A percentile compares a stretch with the other conserved stretches of the same genome.
Evolutionary conservation across 2,113 vertebrate species (phyloP).

Genomic region (Spheniscus mendiculus): DNA sequence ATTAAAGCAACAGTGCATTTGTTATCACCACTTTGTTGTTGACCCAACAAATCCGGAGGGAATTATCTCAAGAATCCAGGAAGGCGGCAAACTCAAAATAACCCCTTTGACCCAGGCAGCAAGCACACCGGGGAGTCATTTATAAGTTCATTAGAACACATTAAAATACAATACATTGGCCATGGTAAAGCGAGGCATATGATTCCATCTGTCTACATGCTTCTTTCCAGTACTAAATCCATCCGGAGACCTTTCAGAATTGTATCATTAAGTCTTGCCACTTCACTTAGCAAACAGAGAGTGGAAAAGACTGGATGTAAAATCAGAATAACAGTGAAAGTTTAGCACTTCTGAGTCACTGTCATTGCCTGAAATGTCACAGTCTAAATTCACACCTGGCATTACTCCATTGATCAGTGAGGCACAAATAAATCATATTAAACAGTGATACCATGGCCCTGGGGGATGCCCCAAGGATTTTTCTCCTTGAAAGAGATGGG

Average conservation of each 20-base stretch:
- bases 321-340: constrained; percentile 30
- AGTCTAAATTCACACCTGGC: constrained; percentile 29
- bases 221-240: constrained; percentile 60
- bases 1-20: background rate
- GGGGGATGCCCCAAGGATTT: background rate
- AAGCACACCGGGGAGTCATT: constrained; percentile 27
- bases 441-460: background rate
- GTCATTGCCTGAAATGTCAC: constrained; percentile 44
- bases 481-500: background rate
- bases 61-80: constrained; percentile 16
- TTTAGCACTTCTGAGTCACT: constrained; percentile 21
- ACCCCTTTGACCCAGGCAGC: constrained; percentile 35
- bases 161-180: constrained; percentile 52
- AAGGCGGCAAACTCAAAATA: constrained; percentile 17
- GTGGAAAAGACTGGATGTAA: constrained; percentile 4
- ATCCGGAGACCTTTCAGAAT: constrained; percentile 56
- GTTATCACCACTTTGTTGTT: background rate
- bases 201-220: constrained; percentile 35
- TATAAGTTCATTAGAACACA: constrained; percentile 45
- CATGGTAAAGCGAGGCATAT: constrained; percentile 17
- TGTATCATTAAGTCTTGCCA: background rate
- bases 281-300: constrained; percentile 30
- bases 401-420: constrained; percentile 22
- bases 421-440: background rate
- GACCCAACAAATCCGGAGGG: background rate